Percentiles rank a stretch among this genome's conserved stretches.
These are phyloP conservation scores for Pangasianodon gigas DNA, from an alignment of 2,113 vertebrate species.

Conservation along the genomic window DNA sequence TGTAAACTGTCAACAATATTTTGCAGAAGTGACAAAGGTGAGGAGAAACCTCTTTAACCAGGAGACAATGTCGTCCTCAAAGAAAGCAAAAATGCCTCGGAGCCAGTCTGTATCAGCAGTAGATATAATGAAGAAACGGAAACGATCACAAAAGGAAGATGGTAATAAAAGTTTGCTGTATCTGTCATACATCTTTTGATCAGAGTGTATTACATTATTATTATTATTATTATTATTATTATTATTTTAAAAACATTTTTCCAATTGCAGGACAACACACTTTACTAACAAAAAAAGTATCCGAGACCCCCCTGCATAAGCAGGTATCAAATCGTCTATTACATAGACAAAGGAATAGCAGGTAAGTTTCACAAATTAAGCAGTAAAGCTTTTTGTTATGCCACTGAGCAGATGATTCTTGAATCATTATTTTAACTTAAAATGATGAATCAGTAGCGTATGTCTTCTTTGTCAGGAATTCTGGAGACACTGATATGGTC, in stretches of 20 bases:
- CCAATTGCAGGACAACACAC: slow-evolving; percentile 74
- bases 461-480: slow-evolving; percentile 70
- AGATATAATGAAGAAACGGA: slow-evolving; percentile 79
- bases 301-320: slow-evolving; percentile 89
- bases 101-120: slow-evolving; percentile 88
- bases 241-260: background rate
- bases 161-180: slow-evolving; percentile 46
- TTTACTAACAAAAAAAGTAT: slow-evolving; percentile 86
- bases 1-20: slow-evolving; percentile 5
- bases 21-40: slow-evolving; percentile 91
- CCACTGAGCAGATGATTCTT: background rate
- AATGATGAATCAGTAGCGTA: background rate
- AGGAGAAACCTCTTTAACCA: slow-evolving; percentile 93
- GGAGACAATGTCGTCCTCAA: slow-evolving; percentile 76
- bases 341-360: slow-evolving; percentile 83
- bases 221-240: background rate
- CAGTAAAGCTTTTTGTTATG: background rate
- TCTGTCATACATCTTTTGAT: background rate
- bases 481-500: slow-evolving; percentile 72
- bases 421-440: background rate
- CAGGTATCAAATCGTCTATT: slow-evolving; percentile 85
- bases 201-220: background rate
- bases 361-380: slow-evolving; percentile 71
- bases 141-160: slow-evolving; percentile 62
- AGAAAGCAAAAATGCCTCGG: slow-evolving; percentile 82